Conservation (phyloP, 2,113 vertebrate genomes). For the Raja brachyura region DNA sequence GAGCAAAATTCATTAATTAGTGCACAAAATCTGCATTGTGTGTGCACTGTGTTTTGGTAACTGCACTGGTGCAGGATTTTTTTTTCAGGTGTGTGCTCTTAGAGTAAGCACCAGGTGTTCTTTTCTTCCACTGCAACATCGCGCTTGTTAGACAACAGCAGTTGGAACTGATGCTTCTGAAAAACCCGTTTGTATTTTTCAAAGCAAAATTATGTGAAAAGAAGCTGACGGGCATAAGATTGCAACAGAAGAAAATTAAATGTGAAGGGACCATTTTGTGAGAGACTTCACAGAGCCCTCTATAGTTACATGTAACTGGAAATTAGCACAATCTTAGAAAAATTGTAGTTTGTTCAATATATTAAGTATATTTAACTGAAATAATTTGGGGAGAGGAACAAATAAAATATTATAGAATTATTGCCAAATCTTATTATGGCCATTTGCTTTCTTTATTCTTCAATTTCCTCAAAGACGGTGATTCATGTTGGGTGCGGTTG, state of each 20-base stretch:
- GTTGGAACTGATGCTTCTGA: not conserved
- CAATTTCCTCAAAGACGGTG: not conserved
- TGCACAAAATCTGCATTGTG: not conserved
- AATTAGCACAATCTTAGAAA: not conserved
- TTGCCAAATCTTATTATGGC: not conserved
- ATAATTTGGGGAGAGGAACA: not conserved
- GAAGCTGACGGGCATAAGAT: not conserved
- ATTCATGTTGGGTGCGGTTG: not conserved
- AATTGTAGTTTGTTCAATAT: not conserved
- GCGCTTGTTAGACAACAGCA: not conserved
- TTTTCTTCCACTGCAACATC: not conserved
- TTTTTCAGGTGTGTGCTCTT: constrained; percentile 22
- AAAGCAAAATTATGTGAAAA: not conserved
- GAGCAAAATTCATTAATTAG: constrained; percentile 29
- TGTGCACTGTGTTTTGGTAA: not conserved
- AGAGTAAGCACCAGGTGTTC: constrained; percentile 17
- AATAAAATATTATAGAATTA: not conserved
- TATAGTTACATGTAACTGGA: not conserved
- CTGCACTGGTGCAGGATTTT: not conserved
- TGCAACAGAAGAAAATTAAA: not conserved
- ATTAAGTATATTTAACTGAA: too few species aligned
- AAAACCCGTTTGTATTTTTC: not conserved
- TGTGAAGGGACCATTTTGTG: too few species aligned
- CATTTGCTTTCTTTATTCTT: not conserved
- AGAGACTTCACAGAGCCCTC: not conserved